A percentile compares a stretch with the other conserved stretches of the same genome.
Conservation (phyloP, 64 coral and sea anemone species). For the Pocillopora damicornis region DNA sequence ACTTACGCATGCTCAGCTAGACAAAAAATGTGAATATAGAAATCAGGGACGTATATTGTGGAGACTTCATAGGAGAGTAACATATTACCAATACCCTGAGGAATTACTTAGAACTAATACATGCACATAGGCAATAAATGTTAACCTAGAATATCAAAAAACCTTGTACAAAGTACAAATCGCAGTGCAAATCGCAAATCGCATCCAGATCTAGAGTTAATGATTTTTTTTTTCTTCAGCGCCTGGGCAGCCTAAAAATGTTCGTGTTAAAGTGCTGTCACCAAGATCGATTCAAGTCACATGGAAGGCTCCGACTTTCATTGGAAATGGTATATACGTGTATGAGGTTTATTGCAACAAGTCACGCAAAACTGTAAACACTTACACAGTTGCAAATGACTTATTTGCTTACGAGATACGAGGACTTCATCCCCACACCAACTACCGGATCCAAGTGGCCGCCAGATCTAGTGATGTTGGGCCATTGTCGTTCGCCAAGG, state of each 20-base stretch:
- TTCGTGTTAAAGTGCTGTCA: slow-evolving; percentile 54
- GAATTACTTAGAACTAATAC: no score
- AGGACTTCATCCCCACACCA: slow-evolving; percentile 65
- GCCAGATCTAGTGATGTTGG: slow-evolving; percentile 68
- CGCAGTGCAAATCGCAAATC: no score
- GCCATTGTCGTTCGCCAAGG: slow-evolving; percentile 61
- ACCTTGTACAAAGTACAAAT: no score
- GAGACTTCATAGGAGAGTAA: no score
- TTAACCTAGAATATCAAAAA: no score
- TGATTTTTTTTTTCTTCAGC: slow-evolving; percentile 26
- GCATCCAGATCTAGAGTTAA: background rate
- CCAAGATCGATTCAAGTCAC: slow-evolving; percentile 49
- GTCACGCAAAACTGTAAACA: slow-evolving; percentile 54
- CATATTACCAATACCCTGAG: no score
- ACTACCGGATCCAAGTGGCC: slow-evolving; percentile 71
- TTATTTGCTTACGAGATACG: slow-evolving; percentile 47
- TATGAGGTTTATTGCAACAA: slow-evolving; percentile 93
- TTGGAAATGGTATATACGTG: slow-evolving; percentile 66
- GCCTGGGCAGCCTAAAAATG: slow-evolving; percentile 62
- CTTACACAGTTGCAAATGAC: background rate
- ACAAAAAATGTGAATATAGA: no score
- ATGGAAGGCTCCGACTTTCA: slow-evolving; percentile 60
- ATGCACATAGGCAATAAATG: no score
- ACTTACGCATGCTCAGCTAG: no score
- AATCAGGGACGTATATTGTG: no score